A percentile compares a stretch with the other conserved stretches of the same genome.
Conservation (phyloP, 2,888 invertebrate species). For the Calliopum simillimum region DNA sequence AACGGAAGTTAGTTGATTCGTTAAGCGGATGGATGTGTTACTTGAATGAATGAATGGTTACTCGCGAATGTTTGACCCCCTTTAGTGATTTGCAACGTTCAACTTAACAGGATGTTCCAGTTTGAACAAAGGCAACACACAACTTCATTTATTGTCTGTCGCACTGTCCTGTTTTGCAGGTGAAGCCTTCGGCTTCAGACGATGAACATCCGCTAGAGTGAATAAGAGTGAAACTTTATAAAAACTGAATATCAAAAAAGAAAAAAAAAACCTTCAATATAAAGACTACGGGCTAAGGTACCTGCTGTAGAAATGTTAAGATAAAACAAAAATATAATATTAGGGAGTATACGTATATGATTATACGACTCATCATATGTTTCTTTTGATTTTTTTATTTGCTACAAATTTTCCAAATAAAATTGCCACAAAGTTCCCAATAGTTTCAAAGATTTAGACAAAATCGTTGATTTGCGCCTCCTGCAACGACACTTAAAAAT, state of each 20-base stretch:
- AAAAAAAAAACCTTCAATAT: background rate
- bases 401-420: no score
- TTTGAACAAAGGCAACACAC: conserved; percentile 12
- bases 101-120: conserved; percentile 22
- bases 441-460: no score
- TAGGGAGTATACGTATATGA: no score
- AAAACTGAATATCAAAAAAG: background rate
- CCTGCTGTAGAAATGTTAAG: no score
- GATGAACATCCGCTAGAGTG: background rate
- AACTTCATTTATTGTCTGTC: background rate
- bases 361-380: no score
- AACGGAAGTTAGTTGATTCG: conserved; percentile 29
- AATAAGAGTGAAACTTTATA: background rate
- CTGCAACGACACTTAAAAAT: no score
- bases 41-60: conserved; percentile 1
- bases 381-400: no score
- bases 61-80: conserved; percentile 19
- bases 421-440: no score
- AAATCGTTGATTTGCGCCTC: no score
- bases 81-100: background rate
- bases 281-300: no score
- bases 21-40: conserved; percentile 4
- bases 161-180: background rate
- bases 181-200: background rate
- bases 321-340: background rate